Base-by-base conservation (phyloP, 2,888 invertebrate genomes). In the Caenorhabditis sulstoni region DNA sequence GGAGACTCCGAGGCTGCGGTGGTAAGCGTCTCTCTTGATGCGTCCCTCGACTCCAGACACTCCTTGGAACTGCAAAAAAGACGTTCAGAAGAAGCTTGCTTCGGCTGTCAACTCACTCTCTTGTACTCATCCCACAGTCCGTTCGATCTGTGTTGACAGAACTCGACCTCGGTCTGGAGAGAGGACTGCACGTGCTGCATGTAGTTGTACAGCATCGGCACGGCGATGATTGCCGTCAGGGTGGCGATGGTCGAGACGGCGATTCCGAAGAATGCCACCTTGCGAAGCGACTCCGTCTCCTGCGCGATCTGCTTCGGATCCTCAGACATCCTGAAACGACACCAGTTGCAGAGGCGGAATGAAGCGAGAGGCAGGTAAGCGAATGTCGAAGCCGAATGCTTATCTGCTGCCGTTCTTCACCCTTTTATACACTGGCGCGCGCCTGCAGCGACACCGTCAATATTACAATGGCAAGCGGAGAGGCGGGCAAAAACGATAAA, bases 181-280 rank as follows among this genome's bases (percentile, higher is more conserved):
- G 81, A 80, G 14, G 83, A 81, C 67, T 85, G 85, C 23, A 85
- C 82, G 65, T 81, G 78, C 76, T 85, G 85, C 79, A 85, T 79
- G 78, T 86, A 86, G 79, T 84, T 84, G 79, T 83, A 86, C 35
- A 86, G 53, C 83, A 85, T 82, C 11, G 86, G 86, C 11, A 85
- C 83, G 18, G 81, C 83, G 29, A 85, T 66, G 61, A 85, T 82
- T 14, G 84, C 84, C 7, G 82, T 82, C 55, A 85, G 37, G 11
- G 82, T 85, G 65, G 85, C 85, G 37, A 85, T 73, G 35, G 85
- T 85, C 53, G 84, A 82, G 55, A 85, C 74, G 65, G 85, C 82
- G 41, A 85, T 81, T 62, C 85, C 77, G 59, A 78, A 75, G 79
- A 81, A 81, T 11, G 81, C 81, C 23, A 81, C 53, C 64, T 81